These are phyloP conservation scores for Elysia chlorotica DNA, from an alignment of 1,140 invertebrate genomes.

Conservation along the genomic window DNA sequence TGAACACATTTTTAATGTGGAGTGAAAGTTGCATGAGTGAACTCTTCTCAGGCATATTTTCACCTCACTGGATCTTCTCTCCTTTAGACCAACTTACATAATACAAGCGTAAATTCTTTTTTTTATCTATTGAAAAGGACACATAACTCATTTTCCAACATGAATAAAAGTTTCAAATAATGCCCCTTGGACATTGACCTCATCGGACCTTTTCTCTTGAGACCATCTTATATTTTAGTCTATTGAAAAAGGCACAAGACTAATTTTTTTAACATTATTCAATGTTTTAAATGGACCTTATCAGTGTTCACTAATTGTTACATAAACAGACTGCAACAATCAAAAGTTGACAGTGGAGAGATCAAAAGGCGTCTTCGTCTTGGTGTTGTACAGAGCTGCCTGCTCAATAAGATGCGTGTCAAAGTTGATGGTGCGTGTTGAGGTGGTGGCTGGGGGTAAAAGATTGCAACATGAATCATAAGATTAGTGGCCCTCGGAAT, in stretches of 20 bases:
- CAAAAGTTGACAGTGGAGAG: conserved; percentile 20
- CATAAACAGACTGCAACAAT: not conserved
- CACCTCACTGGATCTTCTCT: no score
- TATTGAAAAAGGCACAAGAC: not conserved
- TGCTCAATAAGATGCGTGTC: conserved; percentile 4
- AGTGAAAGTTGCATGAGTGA: no score
- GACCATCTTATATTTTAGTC: not conserved
- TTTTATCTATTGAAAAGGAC: no score
- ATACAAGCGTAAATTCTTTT: no score
- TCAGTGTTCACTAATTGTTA: not conserved
- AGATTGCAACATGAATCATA: not conserved
- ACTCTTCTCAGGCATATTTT: no score
- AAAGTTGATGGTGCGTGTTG: conserved; percentile 1
- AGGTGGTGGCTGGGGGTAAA: not conserved
- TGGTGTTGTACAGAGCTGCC: conserved; percentile 12
- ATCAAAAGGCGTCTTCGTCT: not conserved
- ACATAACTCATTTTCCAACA: no score
- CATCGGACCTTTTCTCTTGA: not conserved
- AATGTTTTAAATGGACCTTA: not conserved
- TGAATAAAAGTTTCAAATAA: no score
- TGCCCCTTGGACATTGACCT: not conserved
- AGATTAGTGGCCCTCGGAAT: not conserved
- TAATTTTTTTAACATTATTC: not conserved
- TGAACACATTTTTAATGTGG: no score
- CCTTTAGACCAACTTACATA: no score